Evolutionary conservation across 2,888 invertebrate species (phyloP).

Genomic region (Campoletis raptor): DNA sequence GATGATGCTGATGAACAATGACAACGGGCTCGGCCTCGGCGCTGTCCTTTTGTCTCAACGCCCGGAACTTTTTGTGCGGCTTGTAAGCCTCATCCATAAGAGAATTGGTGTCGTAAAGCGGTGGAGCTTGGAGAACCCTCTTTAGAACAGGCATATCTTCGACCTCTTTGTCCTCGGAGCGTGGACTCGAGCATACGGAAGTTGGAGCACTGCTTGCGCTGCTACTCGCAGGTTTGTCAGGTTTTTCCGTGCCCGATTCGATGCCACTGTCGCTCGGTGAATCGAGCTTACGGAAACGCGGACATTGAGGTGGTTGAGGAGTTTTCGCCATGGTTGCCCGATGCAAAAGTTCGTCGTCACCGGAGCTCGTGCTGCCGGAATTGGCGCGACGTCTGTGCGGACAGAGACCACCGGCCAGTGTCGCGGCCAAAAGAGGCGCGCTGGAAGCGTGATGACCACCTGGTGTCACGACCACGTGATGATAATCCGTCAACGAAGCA

Average conservation of each 20-base stretch:
- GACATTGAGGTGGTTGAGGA: conserved; percentile 84
- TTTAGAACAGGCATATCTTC: conserved; percentile 97
- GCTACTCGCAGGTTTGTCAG: conserved; percentile 89
- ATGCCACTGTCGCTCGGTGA: conserved; percentile 97
- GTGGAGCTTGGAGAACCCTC: conserved; percentile 96
- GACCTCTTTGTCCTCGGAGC: conserved; percentile 92
- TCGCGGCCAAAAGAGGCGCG: conserved; percentile 91
- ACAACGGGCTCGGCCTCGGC: conserved; percentile 91
- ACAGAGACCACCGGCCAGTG: conserved; percentile 90
- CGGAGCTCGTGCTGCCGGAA: conserved; percentile 89
- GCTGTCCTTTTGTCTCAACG: conserved; percentile 91
- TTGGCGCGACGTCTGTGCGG: conserved; percentile 91
- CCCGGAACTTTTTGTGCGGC: conserved; percentile 97
- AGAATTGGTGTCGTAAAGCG: conserved; percentile 95
- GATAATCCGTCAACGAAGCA: conserved; percentile 87
- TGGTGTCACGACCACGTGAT: conserved; percentile 74
- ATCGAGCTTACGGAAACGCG: conserved; percentile 93
- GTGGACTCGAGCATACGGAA: conserved; percentile 94
- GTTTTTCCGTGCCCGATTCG: conserved; percentile 96
- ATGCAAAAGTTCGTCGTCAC: conserved; percentile 89
- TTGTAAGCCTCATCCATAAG: conserved; percentile 98
- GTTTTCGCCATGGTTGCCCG: conserved; percentile 85
- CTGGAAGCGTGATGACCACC: conserved; percentile 88
- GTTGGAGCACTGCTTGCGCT: conserved; percentile 88
- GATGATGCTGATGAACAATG: conserved; percentile 85